Evolutionary conservation across 2,888 invertebrate genomes (phyloP), one percentile per base, ranked within the genome.

Genomic region (Palloptera scutellata): DNA sequence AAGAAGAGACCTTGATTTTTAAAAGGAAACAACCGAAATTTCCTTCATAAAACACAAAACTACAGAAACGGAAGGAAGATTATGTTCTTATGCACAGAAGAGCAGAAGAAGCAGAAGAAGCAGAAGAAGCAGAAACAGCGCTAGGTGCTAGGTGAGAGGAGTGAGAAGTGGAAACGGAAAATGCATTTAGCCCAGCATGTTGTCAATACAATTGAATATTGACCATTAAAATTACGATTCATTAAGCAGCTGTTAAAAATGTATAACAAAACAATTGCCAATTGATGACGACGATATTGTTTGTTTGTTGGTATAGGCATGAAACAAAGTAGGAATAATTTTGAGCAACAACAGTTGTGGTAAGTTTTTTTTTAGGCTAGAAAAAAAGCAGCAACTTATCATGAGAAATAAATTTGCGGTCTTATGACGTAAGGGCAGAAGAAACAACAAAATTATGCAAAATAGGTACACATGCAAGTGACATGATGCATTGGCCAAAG

Each of bases 161-260:
- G 30, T 30, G 30, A 30, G 30, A 30, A 2, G 17, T 52, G 59
- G 52, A 52, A 41, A 42, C n/a, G 15, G 12, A 52, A 52, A 51
- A 59, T 51, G 48, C n/a, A 15, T 58, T n/a, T 19, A 20, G 48
- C 67, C 1, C 67, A 67, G 63, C 67, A 45, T 62, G 67, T 41
- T 15, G 60, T 48, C 60, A 6, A 13, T 42, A n/a, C 2, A 19
- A 20, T 19, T 41, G 15, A 57, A 58, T 13, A 57, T 5, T 58
- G 63, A 12, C 15, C 58, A 63, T 62, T 63, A 42, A 17, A 67
- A 67, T 58, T 62, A 62, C 58, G 59, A 67, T 57, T 67, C 67
- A 67, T 67, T 67, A 61, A 67, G 67, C 67, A 67, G 62, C 62
- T 67, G 67, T 63, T 67, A 53, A 59, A 45, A 53, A 30, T 41